phyloP scores from a whole-genome alignment of 2,888 invertebrate species.

The Uropetala carovei region DNA sequence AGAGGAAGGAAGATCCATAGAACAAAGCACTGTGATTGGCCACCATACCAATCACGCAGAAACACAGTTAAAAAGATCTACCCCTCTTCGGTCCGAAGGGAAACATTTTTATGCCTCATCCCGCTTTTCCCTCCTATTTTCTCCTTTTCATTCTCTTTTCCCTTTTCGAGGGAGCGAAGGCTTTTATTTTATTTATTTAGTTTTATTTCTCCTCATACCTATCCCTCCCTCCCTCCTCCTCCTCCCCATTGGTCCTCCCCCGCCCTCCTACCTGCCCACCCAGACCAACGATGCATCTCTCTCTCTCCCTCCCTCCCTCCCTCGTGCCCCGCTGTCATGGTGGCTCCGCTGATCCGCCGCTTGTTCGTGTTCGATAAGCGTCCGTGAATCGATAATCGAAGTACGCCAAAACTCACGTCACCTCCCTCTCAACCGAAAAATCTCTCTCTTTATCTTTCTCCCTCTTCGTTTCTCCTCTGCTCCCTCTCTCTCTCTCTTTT shows the following conservation, averaged over 20 bases:
- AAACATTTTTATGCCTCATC: constrained; percentile 47
- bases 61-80: constrained; percentile 46
- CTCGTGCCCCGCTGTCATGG: not conserved
- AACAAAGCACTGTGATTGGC: constrained; percentile 59
- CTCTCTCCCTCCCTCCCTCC: not conserved
- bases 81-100: constrained; percentile 3
- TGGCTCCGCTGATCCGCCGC: constrained; percentile 54
- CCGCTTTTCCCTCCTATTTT: not conserved
- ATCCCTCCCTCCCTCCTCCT: too few relatives aligned
- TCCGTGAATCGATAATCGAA: constrained; percentile 54
- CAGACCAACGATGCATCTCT: too few relatives aligned
- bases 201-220: too few relatives aligned
- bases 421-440: not conserved
- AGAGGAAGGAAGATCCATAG: constrained; percentile 24
- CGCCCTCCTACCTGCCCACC: not conserved
- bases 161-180: too few relatives aligned
- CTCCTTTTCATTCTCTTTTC: not conserved
- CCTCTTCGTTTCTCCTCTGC: not conserved
- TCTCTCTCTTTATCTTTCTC: not conserved
- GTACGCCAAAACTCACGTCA: constrained; percentile 38
- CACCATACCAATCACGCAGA: constrained; percentile 54
- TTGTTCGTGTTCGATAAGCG: constrained; percentile 54
- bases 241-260: not conserved
- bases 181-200: too few relatives aligned
- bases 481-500: not conserved